Base-by-base conservation (phyloP, 2,888 invertebrate species). In the Drosophila merina region DNA sequence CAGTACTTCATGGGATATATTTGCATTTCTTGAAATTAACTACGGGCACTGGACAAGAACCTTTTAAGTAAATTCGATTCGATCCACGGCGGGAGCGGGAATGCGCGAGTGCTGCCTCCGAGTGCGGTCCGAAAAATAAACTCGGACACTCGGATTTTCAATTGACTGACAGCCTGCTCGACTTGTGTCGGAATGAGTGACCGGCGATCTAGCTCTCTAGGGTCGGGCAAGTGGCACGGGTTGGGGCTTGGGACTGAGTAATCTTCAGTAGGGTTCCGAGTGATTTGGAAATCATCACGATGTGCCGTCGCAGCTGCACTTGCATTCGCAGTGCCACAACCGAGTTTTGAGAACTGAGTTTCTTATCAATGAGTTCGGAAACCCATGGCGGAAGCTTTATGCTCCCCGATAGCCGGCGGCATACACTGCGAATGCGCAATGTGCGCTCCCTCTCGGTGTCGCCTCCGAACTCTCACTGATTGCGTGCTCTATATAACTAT, bases 111-210 rank as follows among this genome's bases (percentile, higher is more conserved):
- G 57, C 36, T 55, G 54, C 38, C 45, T 28, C 33, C 47, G 54
- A 60, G 54, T 28, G 50, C 50, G 28, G 47, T 51, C 56, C 56
- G 25, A 72, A 71, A 72, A 70, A 25, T 51, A 36, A 69, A 56
- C 69, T 73, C 42, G 63, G 71, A 70, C 59, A 6, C 69, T 73
- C 42, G 63, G 71, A 68, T 59, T 4, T 72, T 54, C 64, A 76
- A 85, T 76, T 81, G 70, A 52, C 63, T 51, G 63, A 51, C 45
- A 33, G 62, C 44, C 63, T 45, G 72, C 49, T 31, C 62, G 72
- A 50, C 25, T 64, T 64, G 54, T 67, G 68, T 52, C 38, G 20
- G 62, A 55, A 45, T 51, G 36, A 26, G 51, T 40, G 58, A 25
- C 40, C 8, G 36, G 20, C 25, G n/a, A n/a, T 36, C 20, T 45